phyloP scores from a whole-genome alignment of 2,888 invertebrate genomes.

The Incurvaria masculella region DNA sequence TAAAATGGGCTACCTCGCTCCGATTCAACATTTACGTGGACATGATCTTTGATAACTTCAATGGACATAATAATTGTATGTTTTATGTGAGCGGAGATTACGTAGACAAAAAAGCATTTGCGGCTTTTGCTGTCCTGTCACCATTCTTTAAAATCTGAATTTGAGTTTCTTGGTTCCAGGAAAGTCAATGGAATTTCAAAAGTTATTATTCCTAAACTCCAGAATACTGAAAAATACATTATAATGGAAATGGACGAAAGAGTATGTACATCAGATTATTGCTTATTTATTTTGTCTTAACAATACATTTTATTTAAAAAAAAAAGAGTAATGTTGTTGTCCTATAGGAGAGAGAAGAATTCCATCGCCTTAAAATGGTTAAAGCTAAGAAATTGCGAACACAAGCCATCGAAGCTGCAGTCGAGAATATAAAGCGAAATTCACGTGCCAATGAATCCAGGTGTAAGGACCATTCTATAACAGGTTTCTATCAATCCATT shows the following conservation, averaged over 20 bases:
- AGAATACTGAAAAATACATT: slow-evolving; percentile 44
- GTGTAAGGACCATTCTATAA: no score
- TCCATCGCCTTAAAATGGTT: slow-evolving; percentile 47
- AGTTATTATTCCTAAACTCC: slow-evolving; percentile 44
- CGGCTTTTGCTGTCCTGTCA: neutral
- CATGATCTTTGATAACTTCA: no score
- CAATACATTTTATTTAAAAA: neutral
- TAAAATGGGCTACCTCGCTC: no score
- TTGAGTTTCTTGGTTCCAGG: slow-evolving; percentile 25
- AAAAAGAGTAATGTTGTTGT: no score
- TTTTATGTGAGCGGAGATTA: no score
- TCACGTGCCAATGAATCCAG: no score
- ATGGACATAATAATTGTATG: no score
- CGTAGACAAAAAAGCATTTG: no score
- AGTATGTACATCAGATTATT: slow-evolving; percentile 27
- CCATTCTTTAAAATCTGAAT: neutral
- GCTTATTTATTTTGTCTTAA: neutral
- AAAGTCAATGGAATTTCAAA: slow-evolving; percentile 50
- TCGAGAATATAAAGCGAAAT: no score
- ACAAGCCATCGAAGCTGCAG: slow-evolving; percentile 20
- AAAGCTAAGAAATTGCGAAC: slow-evolving; percentile 41
- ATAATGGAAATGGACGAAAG: slow-evolving; percentile 46
- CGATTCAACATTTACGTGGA: no score
- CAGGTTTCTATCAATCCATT: no score
- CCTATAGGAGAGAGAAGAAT: slow-evolving; percentile 45